Conservation (phyloP, 2,113 vertebrate genomes). For the Mesitornis unicolor region DNA sequence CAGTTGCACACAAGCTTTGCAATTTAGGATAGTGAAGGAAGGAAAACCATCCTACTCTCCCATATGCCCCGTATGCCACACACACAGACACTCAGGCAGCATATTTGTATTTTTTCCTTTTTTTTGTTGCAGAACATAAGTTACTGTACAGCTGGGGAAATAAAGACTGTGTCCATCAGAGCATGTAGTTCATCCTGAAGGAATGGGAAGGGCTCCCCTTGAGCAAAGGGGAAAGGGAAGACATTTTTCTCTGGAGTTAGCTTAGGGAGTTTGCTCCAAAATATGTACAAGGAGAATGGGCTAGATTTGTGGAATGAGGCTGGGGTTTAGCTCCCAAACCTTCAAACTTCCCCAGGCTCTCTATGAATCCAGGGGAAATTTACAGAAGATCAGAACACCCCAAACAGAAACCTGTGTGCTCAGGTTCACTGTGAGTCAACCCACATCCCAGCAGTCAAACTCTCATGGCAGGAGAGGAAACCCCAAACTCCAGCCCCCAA, state of each 20-base stretch:
- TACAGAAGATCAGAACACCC: background rate
- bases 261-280: background rate
- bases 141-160: background rate
- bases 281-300: background rate
- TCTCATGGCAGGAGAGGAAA: background rate
- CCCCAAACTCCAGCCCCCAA: background rate
- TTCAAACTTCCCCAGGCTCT: background rate
- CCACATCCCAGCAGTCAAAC: rapidly evolving
- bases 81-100: background rate
- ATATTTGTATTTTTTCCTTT: background rate
- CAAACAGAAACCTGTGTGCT: background rate
- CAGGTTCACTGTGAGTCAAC: background rate
- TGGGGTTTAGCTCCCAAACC: background rate
- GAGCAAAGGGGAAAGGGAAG: background rate
- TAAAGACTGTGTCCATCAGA: background rate
- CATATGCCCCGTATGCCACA: rapidly evolving
- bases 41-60: background rate
- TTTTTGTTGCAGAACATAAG: background rate
- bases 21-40: background rate
- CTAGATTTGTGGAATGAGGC: background rate
- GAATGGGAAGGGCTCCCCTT: background rate
- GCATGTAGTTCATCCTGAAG: background rate
- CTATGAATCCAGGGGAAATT: background rate
- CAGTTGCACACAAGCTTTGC: background rate
- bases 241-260: background rate